phyloP scores from a whole-genome alignment of 2,797 vertebrate genomes.

The Pseudopleuronectes americanus region DNA sequence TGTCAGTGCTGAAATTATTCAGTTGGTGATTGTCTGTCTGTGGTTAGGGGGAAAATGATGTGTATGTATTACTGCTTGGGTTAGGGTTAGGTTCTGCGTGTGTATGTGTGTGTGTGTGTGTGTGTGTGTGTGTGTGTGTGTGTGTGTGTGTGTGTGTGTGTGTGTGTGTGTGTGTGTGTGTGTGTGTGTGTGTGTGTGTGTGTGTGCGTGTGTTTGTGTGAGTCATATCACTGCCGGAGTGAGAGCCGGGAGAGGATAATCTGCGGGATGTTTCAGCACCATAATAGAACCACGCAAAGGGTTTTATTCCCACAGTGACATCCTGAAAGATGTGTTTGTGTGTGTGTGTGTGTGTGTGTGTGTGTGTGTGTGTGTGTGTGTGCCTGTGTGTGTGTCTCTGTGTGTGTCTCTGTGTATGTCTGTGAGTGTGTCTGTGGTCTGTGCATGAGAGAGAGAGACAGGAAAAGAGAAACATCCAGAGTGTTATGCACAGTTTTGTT shows the following conservation, averaged over 20 bases:
- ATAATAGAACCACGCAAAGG: constrained; percentile 57
- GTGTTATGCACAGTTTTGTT: constrained; percentile 47
- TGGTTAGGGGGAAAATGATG: constrained; percentile 42
- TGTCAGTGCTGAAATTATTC: constrained; percentile 62
- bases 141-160: background rate
- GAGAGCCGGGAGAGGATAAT: constrained; percentile 72
- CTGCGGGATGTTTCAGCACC: constrained; percentile 71
- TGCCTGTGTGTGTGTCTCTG: constrained; percentile 3
- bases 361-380: background rate
- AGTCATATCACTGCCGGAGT: constrained; percentile 53
- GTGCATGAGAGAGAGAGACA: constrained; percentile 4
- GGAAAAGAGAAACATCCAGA: constrained; percentile 5
- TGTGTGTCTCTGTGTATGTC: background rate
- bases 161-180: too few species aligned
- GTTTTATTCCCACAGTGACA: constrained; percentile 64
- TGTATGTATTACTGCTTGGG: constrained; percentile 44
- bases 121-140: constrained; percentile 32
- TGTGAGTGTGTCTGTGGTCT: background rate
- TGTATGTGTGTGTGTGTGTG: constrained; percentile 7
- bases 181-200: constrained; percentile 32
- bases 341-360: background rate
- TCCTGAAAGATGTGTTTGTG: constrained; percentile 29
- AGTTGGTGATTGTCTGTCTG: constrained; percentile 53
- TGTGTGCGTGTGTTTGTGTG: constrained; percentile 29
- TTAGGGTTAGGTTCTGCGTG: constrained; percentile 40